Conservation (phyloP, 2,888 invertebrate species). For the Molorchus minor region DNA sequence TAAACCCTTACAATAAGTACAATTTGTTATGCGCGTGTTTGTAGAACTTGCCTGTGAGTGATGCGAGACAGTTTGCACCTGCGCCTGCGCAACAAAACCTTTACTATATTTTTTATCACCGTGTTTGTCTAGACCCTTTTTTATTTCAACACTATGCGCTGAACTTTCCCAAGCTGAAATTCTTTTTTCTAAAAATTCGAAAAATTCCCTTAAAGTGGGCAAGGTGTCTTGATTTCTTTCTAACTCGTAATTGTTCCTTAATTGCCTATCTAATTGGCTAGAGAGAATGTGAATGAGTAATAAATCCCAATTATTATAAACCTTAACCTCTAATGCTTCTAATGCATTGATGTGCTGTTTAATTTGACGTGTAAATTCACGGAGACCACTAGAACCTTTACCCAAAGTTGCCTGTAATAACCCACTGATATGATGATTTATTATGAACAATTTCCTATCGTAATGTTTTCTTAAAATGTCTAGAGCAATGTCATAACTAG, state of each 20-base stretch:
- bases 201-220: conserved; percentile 1
- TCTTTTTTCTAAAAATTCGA: conserved; percentile 8
- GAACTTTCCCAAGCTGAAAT: conserved; percentile 1
- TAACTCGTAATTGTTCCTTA: conserved; percentile 60
- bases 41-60: neutral
- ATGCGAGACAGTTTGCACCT: neutral
- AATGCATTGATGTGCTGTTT: conserved; percentile 16
- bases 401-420: conserved; percentile 4
- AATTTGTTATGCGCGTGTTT: neutral
- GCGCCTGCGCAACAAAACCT: neutral
- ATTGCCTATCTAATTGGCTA: neutral
- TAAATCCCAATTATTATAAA: neutral
- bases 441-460: conserved; percentile 11
- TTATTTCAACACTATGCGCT: neutral
- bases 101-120: too few relatives aligned
- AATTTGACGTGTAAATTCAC: conserved; percentile 8
- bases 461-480: conserved; percentile 6
- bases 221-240: neutral
- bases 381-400: conserved; percentile 6
- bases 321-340: conserved; percentile 13
- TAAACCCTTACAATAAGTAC: neutral
- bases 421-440: conserved; percentile 15
- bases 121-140: neutral
- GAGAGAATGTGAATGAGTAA: neutral
- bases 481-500: conserved; percentile 14